phyloP scores from a whole-genome alignment of 1,140 invertebrate species.

The Polypedilum vanderplanki region DNA sequence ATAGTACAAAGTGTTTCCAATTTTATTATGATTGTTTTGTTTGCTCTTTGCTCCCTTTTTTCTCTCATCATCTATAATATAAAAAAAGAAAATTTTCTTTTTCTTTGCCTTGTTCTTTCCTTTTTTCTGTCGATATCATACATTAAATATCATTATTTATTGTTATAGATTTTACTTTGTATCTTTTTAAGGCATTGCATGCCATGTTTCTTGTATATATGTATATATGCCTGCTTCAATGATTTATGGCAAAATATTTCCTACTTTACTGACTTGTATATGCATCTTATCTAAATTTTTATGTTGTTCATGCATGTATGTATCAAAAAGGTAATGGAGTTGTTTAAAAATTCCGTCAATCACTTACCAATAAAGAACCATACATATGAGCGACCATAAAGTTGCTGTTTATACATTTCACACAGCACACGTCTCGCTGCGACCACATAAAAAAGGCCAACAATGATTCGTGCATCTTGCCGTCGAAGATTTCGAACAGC shows the following conservation, averaged over 20 bases:
- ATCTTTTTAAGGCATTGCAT: neutral
- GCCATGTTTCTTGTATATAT: neutral
- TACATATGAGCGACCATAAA: slow-evolving; percentile 94
- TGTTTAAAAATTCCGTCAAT: slow-evolving; percentile 21
- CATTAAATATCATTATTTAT: slow-evolving; percentile 20
- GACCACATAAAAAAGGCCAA: slow-evolving; percentile 92
- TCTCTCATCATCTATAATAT: too few species aligned
- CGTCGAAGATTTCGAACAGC: slow-evolving; percentile 88
- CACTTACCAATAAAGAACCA: slow-evolving; percentile 97
- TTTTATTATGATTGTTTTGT: neutral
- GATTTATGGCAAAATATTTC: neutral
- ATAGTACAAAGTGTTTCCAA: neutral
- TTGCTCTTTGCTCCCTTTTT: too few species aligned
- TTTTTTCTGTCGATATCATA: neutral
- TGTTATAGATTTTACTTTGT: slow-evolving; percentile 3
- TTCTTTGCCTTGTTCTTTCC: too few species aligned
- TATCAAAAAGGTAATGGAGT: neutral
- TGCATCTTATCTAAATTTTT: neutral
- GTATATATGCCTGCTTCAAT: neutral
- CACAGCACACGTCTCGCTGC: slow-evolving; percentile 93
- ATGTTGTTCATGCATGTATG: neutral
- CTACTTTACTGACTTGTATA: neutral
- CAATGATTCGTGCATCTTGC: slow-evolving; percentile 94
- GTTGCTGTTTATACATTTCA: slow-evolving; percentile 89
- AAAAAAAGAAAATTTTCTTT: too few species aligned